phyloP scores from a whole-genome alignment of 2,888 invertebrate species.

The Sycophila texana region DNA sequence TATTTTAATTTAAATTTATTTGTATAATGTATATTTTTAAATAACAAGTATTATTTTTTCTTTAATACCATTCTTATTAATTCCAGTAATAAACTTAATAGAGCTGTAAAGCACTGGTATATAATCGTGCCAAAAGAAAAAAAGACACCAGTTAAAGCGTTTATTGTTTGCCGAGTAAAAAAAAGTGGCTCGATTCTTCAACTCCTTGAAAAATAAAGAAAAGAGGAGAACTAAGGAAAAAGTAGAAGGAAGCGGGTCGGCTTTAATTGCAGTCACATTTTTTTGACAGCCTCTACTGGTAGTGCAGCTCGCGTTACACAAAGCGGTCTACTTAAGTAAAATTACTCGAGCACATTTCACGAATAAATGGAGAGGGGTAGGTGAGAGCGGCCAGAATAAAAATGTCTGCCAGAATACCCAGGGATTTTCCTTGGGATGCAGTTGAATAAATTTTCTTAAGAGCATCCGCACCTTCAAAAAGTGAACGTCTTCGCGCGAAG shows the following conservation, averaged over 20 bases:
- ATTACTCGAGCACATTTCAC: slow-evolving; percentile 44
- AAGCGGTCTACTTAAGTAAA: slow-evolving; percentile 47
- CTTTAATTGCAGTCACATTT: slow-evolving; percentile 52
- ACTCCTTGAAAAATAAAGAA: too few relatives aligned
- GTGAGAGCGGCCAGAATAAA: slow-evolving; percentile 34
- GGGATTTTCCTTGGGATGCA: slow-evolving; percentile 42
- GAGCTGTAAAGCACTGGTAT: too few relatives aligned
- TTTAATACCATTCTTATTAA: too few relatives aligned
- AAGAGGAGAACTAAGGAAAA: too few relatives aligned
- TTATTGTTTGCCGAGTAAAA: too few relatives aligned
- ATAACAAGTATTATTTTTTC: too few relatives aligned
- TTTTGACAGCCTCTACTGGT: slow-evolving; percentile 45
- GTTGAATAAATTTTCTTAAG: slow-evolving; percentile 54
- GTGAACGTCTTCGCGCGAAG: slow-evolving; percentile 15
- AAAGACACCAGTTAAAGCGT: too few relatives aligned
- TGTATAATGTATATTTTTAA: too few relatives aligned
- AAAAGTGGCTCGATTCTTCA: not conserved
- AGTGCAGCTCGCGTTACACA: slow-evolving; percentile 16
- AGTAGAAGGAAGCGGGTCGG: not conserved
- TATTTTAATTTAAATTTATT: too few relatives aligned
- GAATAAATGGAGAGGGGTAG: slow-evolving; percentile 33
- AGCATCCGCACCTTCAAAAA: slow-evolving; percentile 50
- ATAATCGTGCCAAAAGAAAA: too few relatives aligned
- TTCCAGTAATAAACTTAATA: too few relatives aligned
- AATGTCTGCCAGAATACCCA: slow-evolving; percentile 39